A percentile compares a stretch with the other conserved stretches of the same genome.
Conservation (phyloP, 2,888 invertebrate genomes). For the Bombylius major region DNA sequence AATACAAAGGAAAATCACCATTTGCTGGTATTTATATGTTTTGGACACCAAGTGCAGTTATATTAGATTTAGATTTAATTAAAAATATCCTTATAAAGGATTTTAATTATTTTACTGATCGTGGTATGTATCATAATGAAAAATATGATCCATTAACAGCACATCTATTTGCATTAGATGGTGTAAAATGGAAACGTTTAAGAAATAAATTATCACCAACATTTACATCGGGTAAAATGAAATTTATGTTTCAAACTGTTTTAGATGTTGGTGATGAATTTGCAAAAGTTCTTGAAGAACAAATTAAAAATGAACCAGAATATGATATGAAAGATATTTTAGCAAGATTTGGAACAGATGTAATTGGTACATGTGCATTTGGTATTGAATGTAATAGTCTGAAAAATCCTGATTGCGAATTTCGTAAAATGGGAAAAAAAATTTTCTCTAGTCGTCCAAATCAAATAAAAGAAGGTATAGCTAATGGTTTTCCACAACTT, state of each 20-base stretch:
- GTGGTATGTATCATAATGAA: slow-evolving; percentile 27
- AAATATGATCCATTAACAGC: slow-evolving; percentile 24
- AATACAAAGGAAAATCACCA: slow-evolving; percentile 24
- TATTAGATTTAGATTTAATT: slow-evolving; percentile 18
- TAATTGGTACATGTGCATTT: slow-evolving; percentile 38
- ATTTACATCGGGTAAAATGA: no score
- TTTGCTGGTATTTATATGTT: slow-evolving; percentile 21
- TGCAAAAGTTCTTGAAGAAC: no score
- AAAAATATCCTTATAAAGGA: slow-evolving; percentile 27
- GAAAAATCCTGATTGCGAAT: slow-evolving; percentile 29
- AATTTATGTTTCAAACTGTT: no score
- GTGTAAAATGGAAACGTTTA: no score
- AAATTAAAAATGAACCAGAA: no score
- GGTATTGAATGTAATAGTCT: slow-evolving; percentile 37
- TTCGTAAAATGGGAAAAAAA: slow-evolving; percentile 21
- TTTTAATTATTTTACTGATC: slow-evolving; percentile 31
- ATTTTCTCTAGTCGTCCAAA: slow-evolving; percentile 10
- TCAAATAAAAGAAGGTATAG: not conserved
- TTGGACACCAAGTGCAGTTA: slow-evolving; percentile 13
- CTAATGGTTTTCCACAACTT: not conserved
- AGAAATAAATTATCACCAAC: no score
- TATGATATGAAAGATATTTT: slow-evolving; percentile 34
- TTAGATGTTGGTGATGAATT: no score
- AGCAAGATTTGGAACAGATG: slow-evolving; percentile 38
- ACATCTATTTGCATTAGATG: no score